Evolutionary conservation across 37 sponge, comb jelly and placozoan species (phyloP).

Genomic region (Chondrilla cf. caribensis): DNA sequence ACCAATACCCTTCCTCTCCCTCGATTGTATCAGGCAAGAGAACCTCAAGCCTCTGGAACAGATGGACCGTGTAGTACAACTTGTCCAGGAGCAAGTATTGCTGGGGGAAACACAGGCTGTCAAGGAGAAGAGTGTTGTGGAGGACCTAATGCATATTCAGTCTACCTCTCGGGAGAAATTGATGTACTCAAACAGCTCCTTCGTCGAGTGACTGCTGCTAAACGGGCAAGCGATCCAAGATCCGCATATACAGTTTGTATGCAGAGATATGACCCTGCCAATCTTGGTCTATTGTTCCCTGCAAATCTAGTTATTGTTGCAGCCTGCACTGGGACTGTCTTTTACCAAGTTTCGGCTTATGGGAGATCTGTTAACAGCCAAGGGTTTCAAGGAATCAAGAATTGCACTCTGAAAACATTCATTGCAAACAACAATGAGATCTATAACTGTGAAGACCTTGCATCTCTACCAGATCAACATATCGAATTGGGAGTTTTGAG

Average conservation of each 20-base stretch:
- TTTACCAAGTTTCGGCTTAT: not conserved
- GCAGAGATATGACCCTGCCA: too few species aligned
- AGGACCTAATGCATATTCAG: conserved; percentile 1
- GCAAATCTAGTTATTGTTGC: too few species aligned
- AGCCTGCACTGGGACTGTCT: too few species aligned
- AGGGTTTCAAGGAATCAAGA: not conserved
- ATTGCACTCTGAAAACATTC: not conserved
- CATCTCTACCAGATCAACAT: not conserved
- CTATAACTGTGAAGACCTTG: not conserved
- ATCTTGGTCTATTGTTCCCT: too few species aligned
- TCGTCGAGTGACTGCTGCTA: not conserved
- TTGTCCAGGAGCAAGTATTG: not conserved
- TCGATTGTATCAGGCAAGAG: not conserved
- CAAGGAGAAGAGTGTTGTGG: not conserved
- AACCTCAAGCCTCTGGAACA: not conserved
- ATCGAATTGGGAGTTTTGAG: not conserved
- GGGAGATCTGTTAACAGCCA: not conserved
- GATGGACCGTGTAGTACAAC: not conserved
- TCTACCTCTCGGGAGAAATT: not conserved
- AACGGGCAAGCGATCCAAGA: too few species aligned
- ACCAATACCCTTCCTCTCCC: not conserved
- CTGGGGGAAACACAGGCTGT: not conserved
- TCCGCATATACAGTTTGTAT: too few species aligned
- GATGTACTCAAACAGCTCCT: not conserved
- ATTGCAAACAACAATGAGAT: not conserved